These are phyloP conservation scores for Arbacia lixula DNA, from an alignment of 53 echinoderm and acorn worm genomes.

Conservation along the genomic window DNA sequence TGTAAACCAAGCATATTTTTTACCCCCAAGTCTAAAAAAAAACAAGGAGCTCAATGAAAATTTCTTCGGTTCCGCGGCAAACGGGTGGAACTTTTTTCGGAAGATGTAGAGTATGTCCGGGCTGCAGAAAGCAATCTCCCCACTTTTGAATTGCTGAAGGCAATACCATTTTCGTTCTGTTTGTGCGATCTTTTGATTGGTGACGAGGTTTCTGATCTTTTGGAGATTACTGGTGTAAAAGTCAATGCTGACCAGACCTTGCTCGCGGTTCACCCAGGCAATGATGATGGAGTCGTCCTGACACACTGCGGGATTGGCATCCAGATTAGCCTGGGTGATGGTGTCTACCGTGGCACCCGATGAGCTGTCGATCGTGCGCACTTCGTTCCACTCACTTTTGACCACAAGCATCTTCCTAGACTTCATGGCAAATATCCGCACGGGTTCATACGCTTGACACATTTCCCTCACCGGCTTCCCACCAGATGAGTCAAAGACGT, in stretches of 20 bases:
- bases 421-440: constrained; percentile 8
- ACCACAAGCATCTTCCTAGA: neutral
- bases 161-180: neutral
- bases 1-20: no score
- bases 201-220: neutral
- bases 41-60: no score
- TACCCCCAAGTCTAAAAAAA: no score
- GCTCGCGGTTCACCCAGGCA: constrained; percentile 21
- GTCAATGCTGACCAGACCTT: neutral
- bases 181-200: neutral
- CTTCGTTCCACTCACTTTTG: neutral
- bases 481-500: neutral
- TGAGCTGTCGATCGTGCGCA: neutral
- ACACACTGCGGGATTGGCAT: neutral
- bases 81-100: no score
- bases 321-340: neutral
- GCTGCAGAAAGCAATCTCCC: constrained; percentile 38
- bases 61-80: no score
- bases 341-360: neutral
- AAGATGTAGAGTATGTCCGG: constrained; percentile 17
- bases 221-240: constrained; percentile 12
- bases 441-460: neutral
- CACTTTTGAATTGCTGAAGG: constrained; percentile 5
- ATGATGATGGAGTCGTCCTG: constrained; percentile 27
- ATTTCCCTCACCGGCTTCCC: constrained; percentile 11